These are phyloP conservation scores for Procapra przewalskii DNA, from an alignment of 2,113 vertebrate species.

Conservation along the genomic window DNA sequence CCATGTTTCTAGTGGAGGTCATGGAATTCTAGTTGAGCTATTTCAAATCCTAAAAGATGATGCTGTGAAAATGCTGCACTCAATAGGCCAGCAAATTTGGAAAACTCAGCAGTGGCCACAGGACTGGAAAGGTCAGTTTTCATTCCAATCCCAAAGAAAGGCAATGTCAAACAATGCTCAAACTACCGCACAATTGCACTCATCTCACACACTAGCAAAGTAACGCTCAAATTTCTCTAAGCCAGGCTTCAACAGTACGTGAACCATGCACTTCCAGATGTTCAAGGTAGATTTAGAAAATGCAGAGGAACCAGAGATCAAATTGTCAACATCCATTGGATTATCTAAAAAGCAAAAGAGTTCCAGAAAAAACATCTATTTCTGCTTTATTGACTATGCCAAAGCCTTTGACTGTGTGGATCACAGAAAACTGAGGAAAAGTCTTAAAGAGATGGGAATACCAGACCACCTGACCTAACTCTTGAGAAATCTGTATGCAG, in stretches of 20 bases:
- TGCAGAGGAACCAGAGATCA: neutral
- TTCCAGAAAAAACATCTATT: neutral
- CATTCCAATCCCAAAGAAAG: neutral
- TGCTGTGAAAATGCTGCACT: neutral
- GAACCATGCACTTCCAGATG: neutral
- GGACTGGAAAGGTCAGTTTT: neutral
- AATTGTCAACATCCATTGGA: neutral
- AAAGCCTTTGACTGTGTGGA: neutral
- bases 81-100: neutral
- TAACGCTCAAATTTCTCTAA: neutral
- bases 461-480: neutral
- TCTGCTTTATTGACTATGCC: neutral
- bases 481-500: neutral
- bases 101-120: neutral
- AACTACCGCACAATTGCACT: fast-evolving
- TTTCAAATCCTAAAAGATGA: neutral
- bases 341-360: neutral
- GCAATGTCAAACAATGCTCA: neutral
- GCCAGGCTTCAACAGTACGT: neutral
- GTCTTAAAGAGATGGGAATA: neutral
- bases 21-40: neutral
- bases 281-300: neutral
- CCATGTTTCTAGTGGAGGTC: neutral
- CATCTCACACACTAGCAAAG: neutral
- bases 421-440: neutral